phyloP scores from a whole-genome alignment of 2,888 invertebrate species.

The Cosmia trapezina region DNA sequence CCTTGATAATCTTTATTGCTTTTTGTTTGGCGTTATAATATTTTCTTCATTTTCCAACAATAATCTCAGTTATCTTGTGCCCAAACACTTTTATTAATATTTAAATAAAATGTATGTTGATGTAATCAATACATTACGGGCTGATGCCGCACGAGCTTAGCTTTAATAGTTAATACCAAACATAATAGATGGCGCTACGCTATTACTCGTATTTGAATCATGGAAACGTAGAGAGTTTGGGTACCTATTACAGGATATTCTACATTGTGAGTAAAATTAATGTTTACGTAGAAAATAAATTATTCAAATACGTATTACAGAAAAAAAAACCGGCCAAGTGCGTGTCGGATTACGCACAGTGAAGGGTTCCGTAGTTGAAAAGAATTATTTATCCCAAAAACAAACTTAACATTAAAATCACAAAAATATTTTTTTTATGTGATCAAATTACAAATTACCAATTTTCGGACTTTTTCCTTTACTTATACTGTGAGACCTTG shows the following conservation, averaged over 20 bases:
- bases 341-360: too few species aligned
- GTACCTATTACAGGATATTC: neutral
- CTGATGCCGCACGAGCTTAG: constrained; percentile 5
- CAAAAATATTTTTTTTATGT: too few species aligned
- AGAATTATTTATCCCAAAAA: too few species aligned
- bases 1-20: neutral
- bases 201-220: constrained; percentile 8
- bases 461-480: too few species aligned
- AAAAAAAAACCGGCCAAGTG: too few species aligned
- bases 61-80: neutral
- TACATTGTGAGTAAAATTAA: neutral
- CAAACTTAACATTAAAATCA: too few species aligned
- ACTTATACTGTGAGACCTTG: too few species aligned
- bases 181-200: constrained; percentile 55
- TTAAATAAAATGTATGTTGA: constrained; percentile 12
- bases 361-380: too few species aligned
- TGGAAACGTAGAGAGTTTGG: neutral
- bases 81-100: constrained; percentile 36
- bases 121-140: constrained; percentile 45
- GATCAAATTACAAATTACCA: too few species aligned
- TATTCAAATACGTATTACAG: neutral
- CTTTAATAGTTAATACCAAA: constrained; percentile 35
- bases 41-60: neutral
- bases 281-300: neutral
- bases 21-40: neutral